A percentile compares a stretch with the other conserved stretches of the same genome.
phyloP scores from a whole-genome alignment of 2,888 invertebrate species.

The Drosophila paramelanica region DNA sequence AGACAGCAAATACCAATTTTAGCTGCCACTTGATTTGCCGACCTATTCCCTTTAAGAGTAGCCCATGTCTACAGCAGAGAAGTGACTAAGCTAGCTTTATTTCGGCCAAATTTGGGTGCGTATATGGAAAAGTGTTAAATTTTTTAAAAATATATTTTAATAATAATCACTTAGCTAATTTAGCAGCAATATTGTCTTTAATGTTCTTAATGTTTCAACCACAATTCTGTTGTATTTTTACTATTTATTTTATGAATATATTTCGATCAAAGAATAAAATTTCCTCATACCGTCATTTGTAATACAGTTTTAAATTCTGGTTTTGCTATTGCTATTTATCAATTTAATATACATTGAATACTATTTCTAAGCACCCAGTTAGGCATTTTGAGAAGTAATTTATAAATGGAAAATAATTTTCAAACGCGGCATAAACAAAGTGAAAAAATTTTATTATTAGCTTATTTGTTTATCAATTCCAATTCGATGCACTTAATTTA shows the following conservation, averaged over 20 bases:
- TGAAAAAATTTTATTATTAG: slow-evolving; percentile 9
- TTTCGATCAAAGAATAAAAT: no score
- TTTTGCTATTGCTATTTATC: not conserved
- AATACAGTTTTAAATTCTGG: not conserved
- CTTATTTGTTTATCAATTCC: slow-evolving; percentile 9
- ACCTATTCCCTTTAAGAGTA: not conserved
- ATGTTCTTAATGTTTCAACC: no score
- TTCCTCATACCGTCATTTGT: no score
- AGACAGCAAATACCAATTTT: slow-evolving; percentile 57
- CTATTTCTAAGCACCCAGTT: not conserved
- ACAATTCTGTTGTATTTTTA: no score
- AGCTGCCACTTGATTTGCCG: slow-evolving; percentile 56
- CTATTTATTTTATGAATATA: no score
- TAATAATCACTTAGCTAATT: no score
- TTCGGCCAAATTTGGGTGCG: slow-evolving; percentile 14
- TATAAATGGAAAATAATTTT: not conserved
- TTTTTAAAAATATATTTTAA: no score
- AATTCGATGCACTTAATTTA: not conserved
- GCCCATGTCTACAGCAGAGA: slow-evolving; percentile 1
- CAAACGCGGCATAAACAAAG: slow-evolving; percentile 11
- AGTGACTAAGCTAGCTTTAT: slow-evolving; percentile 28
- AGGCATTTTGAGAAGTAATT: not conserved
- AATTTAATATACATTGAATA: not conserved
- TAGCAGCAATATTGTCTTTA: no score
- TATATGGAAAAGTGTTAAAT: no score